Conservation (phyloP, 2,113 vertebrate genomes). For the Limanda limanda region DNA sequence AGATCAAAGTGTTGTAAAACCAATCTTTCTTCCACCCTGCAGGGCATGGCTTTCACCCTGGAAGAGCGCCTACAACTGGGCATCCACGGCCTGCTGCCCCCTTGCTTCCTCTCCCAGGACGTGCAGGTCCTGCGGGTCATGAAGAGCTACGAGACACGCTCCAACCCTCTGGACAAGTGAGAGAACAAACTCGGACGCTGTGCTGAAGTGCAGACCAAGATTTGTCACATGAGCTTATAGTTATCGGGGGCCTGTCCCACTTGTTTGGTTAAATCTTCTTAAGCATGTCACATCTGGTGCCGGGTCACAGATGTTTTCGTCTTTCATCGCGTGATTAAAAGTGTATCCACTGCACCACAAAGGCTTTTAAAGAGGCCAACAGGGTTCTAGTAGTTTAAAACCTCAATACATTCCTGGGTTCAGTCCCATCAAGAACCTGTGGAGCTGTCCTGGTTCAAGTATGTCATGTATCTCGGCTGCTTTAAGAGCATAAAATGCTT, state of each 20-base stretch:
- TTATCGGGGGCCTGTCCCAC: neutral
- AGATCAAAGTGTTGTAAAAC: slow-evolving; percentile 13
- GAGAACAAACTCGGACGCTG: neutral
- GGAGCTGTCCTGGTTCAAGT: neutral
- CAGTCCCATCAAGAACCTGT: neutral
- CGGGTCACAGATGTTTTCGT: neutral
- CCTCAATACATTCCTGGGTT: neutral
- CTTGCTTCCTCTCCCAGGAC: slow-evolving; percentile 96
- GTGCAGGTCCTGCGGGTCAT: slow-evolving; percentile 95
- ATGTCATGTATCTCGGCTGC: neutral
- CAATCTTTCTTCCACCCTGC: slow-evolving; percentile 31
- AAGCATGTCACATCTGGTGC: slow-evolving; percentile 11
- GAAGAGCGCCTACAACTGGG: slow-evolving; percentile 95
- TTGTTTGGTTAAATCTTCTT: slow-evolving; percentile 1
- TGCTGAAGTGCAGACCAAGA: neutral
- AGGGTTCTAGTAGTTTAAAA: neutral
- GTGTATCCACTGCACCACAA: too few species aligned
- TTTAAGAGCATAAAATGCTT: too few species aligned
- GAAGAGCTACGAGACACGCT: slow-evolving; percentile 92
- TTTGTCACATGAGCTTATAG: neutral
- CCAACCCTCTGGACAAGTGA: slow-evolving; percentile 94
- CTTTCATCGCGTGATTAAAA: neutral
- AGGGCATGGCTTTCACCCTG: slow-evolving; percentile 98
- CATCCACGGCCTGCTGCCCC: slow-evolving; percentile 96
- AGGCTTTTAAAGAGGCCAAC: too few species aligned